Evolutionary conservation across 2,797 vertebrate genomes (phyloP).

Genomic region (Xenentodon cancila): DNA sequence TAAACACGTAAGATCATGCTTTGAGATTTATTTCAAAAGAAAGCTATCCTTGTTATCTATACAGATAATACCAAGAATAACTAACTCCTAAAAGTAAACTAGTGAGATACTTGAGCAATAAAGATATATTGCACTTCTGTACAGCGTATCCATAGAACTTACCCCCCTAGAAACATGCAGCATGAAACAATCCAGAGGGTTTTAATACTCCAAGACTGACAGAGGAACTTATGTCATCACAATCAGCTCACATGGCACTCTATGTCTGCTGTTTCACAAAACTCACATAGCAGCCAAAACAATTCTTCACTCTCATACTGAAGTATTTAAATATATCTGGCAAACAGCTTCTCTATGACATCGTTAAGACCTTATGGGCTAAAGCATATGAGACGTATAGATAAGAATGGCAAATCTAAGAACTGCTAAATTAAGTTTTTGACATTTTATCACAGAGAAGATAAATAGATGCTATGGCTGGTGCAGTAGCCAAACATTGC

Average conservation of each 20-base stretch:
- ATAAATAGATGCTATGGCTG: conserved; percentile 58
- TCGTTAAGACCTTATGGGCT: conserved; percentile 33
- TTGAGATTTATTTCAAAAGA: background rate
- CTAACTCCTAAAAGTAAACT: no score
- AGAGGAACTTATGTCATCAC: conserved; percentile 9
- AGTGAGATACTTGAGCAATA: no score
- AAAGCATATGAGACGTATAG: conserved; percentile 15
- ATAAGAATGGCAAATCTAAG: conserved; percentile 38
- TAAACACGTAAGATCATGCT: background rate
- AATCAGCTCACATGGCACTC: background rate
- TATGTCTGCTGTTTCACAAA: conserved; percentile 15
- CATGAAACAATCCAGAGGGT: conserved; percentile 20
- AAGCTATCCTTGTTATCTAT: background rate
- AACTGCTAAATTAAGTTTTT: conserved; percentile 52
- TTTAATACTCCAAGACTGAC: conserved; percentile 17
- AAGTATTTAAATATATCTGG: conserved; percentile 19
- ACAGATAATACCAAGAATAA: background rate
- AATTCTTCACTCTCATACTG: conserved; percentile 12
- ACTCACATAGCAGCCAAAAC: conserved; percentile 9
- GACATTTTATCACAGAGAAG: conserved; percentile 48
- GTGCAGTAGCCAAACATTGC: conserved; percentile 28
- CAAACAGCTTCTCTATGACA: conserved; percentile 11
- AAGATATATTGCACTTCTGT: conserved; percentile 29
- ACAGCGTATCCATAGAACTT: conserved; percentile 12
- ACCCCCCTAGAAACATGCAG: conserved; percentile 9